Base-by-base conservation (phyloP, 2,113 vertebrate species). In the Tyrannus savana region DNA sequence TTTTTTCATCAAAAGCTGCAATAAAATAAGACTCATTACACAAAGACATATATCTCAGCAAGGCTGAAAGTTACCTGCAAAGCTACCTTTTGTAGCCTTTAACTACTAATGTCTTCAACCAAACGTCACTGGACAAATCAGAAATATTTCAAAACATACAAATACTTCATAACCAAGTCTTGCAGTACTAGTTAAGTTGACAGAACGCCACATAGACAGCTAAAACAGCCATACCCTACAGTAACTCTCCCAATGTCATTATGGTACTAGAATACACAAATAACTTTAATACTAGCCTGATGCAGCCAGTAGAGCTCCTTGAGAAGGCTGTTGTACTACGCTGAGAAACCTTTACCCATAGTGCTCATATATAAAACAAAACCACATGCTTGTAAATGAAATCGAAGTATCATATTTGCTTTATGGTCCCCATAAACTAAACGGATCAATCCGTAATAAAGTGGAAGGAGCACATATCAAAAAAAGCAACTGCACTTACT, bases 381-480 rank as follows among this genome's bases (percentile, higher is more conserved):
- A 52, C 62, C 56, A 59, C 4, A 3, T 49, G 59, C 53, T 67
- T 17, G 0, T 68, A 90, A 95, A 83, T 71, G 28, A 94, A 89
- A 93, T 33, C 64, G 12, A 88, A 68, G 56, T 39, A 75, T 78
- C 4, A 1, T 66, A 81, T 53, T 88, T 95, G 37, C 58, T 95
- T 92, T 80, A 89, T 35, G 31, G 53, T 30, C 27, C 31, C 19
- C 76, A 88, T 94, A 93, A 97, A 94, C 31, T 30, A 80, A 92
- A 47, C 28, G 44, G 55, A 93, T 93, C 73, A 82, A 92, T 93
- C 74, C 50, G 73, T 87, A 95, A 86, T 84, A 64, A 95, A 91
- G 33, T 69, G 76, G 49, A 89, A 82, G 24, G 11, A 92, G 55
- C 78, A 77, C 3, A 10, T 37, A 82, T 55, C 28, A 68, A 80